A percentile compares a stretch with the other conserved stretches of the same genome.
phyloP scores from a whole-genome alignment of 2,113 vertebrate species.

The Hylia prasina region DNA sequence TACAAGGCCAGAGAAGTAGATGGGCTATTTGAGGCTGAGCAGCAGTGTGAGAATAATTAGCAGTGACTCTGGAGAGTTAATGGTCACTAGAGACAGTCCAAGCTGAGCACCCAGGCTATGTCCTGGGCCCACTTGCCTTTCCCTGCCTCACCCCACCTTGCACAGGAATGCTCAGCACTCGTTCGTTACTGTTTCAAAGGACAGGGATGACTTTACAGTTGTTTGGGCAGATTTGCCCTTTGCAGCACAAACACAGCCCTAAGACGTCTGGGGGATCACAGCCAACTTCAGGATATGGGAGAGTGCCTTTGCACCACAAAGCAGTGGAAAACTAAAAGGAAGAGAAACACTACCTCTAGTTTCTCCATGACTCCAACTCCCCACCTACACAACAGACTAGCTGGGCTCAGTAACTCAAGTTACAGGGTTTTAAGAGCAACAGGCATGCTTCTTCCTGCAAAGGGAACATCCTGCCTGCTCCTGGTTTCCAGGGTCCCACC shows the following conservation, averaged over 20 bases:
- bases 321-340: background rate
- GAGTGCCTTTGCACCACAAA: background rate
- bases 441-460: background rate
- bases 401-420: background rate
- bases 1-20: background rate
- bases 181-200: background rate
- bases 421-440: background rate
- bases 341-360: background rate
- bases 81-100: background rate
- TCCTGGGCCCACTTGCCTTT: background rate
- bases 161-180: background rate
- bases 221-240: background rate
- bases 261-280: rapidly evolving
- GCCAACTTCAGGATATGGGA: background rate
- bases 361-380: background rate
- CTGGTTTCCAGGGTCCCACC: background rate
- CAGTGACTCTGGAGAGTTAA: background rate
- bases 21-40: background rate
- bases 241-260: background rate
- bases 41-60: background rate
- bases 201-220: background rate
- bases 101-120: background rate
- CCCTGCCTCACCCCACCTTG: background rate
- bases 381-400: background rate
- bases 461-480: background rate